phyloP scores from a whole-genome alignment of 2,797 vertebrate species.

The Cuniculus paca region DNA sequence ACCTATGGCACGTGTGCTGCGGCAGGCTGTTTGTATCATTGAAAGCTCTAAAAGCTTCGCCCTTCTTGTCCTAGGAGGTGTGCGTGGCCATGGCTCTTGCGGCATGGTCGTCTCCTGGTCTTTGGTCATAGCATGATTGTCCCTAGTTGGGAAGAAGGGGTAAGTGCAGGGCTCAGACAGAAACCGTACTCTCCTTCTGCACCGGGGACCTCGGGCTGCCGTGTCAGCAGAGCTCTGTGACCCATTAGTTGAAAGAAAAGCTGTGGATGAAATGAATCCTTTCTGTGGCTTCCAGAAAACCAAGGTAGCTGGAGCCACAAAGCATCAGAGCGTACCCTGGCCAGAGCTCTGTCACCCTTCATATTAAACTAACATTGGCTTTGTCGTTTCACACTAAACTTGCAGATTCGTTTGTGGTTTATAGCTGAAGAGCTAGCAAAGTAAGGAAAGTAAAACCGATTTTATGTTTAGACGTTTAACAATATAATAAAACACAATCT shows the following conservation, averaged over 20 bases:
- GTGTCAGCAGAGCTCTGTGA: neutral
- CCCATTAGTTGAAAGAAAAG: neutral
- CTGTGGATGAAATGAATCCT: neutral
- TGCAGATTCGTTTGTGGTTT: neutral
- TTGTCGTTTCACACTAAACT: neutral
- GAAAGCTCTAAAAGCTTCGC: neutral
- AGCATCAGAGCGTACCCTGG: no score
- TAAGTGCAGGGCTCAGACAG: neutral
- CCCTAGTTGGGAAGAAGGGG: neutral
- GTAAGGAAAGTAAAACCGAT: neutral
- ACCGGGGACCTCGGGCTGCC: neutral
- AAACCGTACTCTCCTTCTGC: neutral
- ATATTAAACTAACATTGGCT: neutral
- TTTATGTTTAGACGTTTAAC: neutral
- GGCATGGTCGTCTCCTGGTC: neutral
- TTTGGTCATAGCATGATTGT: accelerated
- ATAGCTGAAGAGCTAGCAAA: neutral
- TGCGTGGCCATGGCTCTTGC: accelerated
- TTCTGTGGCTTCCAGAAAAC: neutral
- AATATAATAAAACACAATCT: neutral
- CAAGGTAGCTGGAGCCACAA: accelerated
- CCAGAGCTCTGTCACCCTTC: no score
- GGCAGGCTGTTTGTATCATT: neutral
- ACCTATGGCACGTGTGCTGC: neutral
- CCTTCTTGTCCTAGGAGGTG: neutral